Percentiles rank a stretch among this genome's conserved stretches.
Conservation (phyloP, 2,888 invertebrate genomes). For the Drosophila kokeensis region DNA sequence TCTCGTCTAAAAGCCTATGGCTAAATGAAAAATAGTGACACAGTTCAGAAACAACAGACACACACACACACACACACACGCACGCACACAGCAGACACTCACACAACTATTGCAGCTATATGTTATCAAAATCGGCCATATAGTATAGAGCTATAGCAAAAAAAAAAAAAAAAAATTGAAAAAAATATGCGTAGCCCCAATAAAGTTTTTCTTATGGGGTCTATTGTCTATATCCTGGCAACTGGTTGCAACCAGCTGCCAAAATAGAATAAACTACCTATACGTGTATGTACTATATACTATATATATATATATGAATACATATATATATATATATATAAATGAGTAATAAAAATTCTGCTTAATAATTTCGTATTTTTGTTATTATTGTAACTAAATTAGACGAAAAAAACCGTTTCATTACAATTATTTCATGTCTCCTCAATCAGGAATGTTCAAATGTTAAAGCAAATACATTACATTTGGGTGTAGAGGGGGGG, state of each 20-base stretch:
- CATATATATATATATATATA: constrained; percentile 22
- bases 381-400: constrained; percentile 9
- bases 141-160: constrained; percentile 63
- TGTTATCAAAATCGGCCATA: constrained; percentile 69
- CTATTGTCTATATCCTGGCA: constrained; percentile 52
- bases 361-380: constrained; percentile 27
- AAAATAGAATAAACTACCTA: constrained; percentile 60
- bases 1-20: constrained; percentile 82
- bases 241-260: constrained; percentile 42
- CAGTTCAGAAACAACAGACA: constrained; percentile 15
- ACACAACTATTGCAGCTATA: constrained; percentile 48
- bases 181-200: constrained; percentile 28
- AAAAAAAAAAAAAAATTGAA: not conserved
- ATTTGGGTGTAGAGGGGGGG: not conserved
- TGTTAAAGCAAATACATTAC: constrained; percentile 16
- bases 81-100: constrained; percentile 13
- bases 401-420: not conserved
- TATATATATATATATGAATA: constrained; percentile 1
- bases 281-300: constrained; percentile 57
- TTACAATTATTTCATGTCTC: not conserved
- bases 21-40: constrained; percentile 77
- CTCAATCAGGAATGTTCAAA: constrained; percentile 29
- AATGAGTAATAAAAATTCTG: constrained; percentile 57
- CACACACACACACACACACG: not conserved
- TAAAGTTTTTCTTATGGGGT: constrained; percentile 31